These are phyloP conservation scores for Suncus etruscus DNA, from an alignment of 2,113 vertebrate species.

Conservation along the genomic window DNA sequence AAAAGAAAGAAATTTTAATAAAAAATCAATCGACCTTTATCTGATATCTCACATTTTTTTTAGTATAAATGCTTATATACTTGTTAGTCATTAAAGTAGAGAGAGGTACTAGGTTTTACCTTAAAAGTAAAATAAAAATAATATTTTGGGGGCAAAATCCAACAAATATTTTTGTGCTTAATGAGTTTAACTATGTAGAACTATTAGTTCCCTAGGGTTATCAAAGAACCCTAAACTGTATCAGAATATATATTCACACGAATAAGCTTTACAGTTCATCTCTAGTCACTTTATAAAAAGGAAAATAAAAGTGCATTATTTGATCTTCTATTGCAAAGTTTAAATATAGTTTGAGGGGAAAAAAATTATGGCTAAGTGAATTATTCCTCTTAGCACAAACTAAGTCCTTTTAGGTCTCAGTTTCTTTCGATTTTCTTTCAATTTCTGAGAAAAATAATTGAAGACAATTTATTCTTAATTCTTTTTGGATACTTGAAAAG, in stretches of 20 bases:
- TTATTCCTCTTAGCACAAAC: constrained; percentile 24
- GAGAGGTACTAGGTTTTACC: constrained; percentile 18
- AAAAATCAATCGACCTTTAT: constrained; percentile 32
- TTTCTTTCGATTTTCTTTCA: constrained; percentile 8
- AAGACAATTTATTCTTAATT: constrained; percentile 21
- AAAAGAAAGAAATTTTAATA: neutral
- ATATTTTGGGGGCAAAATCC: neutral
- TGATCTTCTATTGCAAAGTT: neutral
- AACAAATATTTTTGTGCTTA: constrained; percentile 12
- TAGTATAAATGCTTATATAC: constrained; percentile 8
- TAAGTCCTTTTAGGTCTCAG: no score
- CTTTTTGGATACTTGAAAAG: constrained; percentile 48
- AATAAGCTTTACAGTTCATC: constrained; percentile 28
- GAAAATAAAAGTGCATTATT: neutral
- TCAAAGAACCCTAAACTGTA: constrained; percentile 36
- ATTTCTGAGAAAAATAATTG: constrained; percentile 2
- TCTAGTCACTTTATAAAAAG: neutral
- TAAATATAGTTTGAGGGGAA: neutral
- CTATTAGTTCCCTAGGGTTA: neutral
- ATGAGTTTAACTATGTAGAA: constrained; percentile 36
- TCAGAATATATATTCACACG: neutral
- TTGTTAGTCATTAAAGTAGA: constrained; percentile 63
- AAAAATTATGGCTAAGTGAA: constrained; percentile 35
- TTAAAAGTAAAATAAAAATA: constrained; percentile 59
- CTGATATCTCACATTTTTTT: neutral